Evolutionary conservation across 2,888 invertebrate genomes (phyloP).

Genomic region (Chrysotoxum bicinctum): DNA sequence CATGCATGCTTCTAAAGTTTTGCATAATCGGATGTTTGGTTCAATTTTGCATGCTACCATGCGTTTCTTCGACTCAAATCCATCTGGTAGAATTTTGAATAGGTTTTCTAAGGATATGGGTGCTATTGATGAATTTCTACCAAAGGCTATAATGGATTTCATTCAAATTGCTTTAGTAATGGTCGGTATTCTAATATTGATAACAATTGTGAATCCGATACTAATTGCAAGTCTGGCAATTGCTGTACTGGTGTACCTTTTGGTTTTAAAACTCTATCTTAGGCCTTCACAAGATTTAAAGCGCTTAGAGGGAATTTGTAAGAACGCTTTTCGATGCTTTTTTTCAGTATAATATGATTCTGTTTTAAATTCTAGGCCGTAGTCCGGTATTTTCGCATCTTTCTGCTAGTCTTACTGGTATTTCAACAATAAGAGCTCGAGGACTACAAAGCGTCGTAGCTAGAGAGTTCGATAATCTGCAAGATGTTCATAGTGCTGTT

Average conservation of each 20-base stretch:
- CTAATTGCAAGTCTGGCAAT: conserved; percentile 86
- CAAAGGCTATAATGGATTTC: conserved; percentile 83
- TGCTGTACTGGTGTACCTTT: conserved; percentile 85
- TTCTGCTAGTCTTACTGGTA: conserved; percentile 92
- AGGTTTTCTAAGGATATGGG: conserved; percentile 90
- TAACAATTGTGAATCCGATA: conserved; percentile 87
- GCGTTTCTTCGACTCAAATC: conserved; percentile 93
- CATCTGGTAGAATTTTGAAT: conserved; percentile 89
- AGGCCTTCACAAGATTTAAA: conserved; percentile 89
- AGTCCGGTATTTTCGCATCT: conserved; percentile 96
- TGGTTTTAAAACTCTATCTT: conserved; percentile 87
- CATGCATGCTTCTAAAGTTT: conserved; percentile 88
- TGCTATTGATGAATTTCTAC: conserved; percentile 84
- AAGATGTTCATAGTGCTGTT: conserved; percentile 83
- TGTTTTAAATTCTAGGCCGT: conserved; percentile 82
- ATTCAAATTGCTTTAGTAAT: conserved; percentile 84
- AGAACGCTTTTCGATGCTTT: conserved; percentile 75
- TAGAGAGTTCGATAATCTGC: conserved; percentile 88
- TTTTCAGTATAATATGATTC: not conserved
- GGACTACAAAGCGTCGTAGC: conserved; percentile 88
- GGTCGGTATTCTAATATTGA: conserved; percentile 89
- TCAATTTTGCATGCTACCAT: conserved; percentile 89
- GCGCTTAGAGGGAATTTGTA: conserved; percentile 87
- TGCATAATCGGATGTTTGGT: conserved; percentile 93
- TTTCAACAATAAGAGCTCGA: conserved; percentile 92